A percentile compares a stretch with the other conserved stretches of the same genome.
Evolutionary conservation across 2,797 vertebrate genomes (phyloP).

Genomic region (Enteromius afrohamiltoni): DNA sequence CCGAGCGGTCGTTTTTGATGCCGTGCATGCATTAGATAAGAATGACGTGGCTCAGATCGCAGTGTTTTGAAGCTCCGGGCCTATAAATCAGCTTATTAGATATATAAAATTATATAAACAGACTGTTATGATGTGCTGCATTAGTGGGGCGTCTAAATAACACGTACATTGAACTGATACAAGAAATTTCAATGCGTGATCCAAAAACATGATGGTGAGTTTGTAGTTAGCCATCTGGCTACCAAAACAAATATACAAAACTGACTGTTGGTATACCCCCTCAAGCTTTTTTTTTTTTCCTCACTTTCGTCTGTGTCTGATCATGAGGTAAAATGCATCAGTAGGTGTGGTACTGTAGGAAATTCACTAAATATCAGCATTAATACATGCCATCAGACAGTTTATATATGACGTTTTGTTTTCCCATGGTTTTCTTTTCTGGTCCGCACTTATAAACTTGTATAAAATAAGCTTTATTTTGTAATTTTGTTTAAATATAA

Average conservation of each 20-base stretch:
- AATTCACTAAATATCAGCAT: background rate
- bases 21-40: background rate
- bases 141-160: background rate
- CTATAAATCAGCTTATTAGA: slow-evolving; percentile 7
- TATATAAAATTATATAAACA: background rate
- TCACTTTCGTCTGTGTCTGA: background rate
- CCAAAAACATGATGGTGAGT: background rate
- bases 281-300: too few relatives aligned
- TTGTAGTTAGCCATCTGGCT: background rate
- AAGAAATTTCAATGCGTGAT: background rate
- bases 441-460: too few relatives aligned
- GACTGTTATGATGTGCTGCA: background rate
- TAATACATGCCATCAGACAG: background rate
- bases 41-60: background rate
- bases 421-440: background rate
- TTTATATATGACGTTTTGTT: background rate
- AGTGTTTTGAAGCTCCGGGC: slow-evolving; percentile 24
- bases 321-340: background rate
- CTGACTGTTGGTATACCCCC: background rate
- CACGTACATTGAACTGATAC: background rate
- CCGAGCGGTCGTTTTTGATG: background rate
- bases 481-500: background rate
- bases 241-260: slow-evolving; percentile 3
- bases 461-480: background rate
- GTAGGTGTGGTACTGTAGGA: slow-evolving; percentile 16